These are phyloP conservation scores for Abramis brama DNA, from an alignment of 2,113 vertebrate genomes.

Conservation along the genomic window DNA sequence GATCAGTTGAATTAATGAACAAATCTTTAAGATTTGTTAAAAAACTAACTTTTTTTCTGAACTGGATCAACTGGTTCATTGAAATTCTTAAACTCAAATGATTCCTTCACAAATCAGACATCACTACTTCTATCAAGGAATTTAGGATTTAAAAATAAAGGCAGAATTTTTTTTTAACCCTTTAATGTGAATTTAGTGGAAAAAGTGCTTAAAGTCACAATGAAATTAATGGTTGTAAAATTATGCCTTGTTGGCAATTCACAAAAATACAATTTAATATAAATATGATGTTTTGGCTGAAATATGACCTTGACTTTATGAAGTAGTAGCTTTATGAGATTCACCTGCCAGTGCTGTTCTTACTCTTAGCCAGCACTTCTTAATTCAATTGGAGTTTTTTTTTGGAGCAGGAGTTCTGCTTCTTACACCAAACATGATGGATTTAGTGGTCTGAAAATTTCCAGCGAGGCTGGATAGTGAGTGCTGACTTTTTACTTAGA, in stretches of 20 bases:
- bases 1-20: too few relatives aligned
- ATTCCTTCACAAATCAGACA: too few relatives aligned
- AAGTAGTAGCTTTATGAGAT: neutral
- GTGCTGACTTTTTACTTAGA: slow-evolving; percentile 51
- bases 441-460: slow-evolving; percentile 52
- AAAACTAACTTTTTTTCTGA: too few relatives aligned
- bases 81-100: too few relatives aligned
- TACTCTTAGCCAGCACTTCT: slow-evolving; percentile 38
- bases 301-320: too few relatives aligned
- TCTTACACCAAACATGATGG: slow-evolving; percentile 37
- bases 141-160: too few relatives aligned
- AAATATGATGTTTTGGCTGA: neutral
- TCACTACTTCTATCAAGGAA: too few relatives aligned
- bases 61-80: too few relatives aligned
- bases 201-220: neutral
- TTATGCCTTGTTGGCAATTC: neutral
- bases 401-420: slow-evolving; percentile 56
- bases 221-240: neutral
- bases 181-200: neutral
- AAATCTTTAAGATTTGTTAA: too few relatives aligned
- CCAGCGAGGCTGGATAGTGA: slow-evolving; percentile 43
- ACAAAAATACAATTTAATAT: neutral
- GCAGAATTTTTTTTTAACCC: neutral
- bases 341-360: slow-evolving; percentile 30
- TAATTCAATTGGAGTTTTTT: slow-evolving; percentile 60